Base-by-base conservation (phyloP, 2,888 invertebrate genomes). In the Cyclophora albipunctata region DNA sequence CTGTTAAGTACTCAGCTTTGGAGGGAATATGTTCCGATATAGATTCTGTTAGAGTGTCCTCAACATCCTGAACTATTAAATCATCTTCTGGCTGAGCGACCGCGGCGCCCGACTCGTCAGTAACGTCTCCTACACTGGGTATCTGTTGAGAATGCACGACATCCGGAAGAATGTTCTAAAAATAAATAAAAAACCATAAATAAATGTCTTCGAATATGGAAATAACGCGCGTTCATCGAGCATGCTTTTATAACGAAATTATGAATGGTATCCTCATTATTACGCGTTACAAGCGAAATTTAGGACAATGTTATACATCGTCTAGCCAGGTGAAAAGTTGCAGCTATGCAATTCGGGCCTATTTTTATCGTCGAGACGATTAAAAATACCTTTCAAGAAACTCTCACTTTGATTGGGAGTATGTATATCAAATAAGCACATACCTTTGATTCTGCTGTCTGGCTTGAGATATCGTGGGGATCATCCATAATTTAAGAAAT, bases 101-200 rank as follows among this genome's bases (percentile, higher is more conserved):
- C 47, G 71, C 71, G 59, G 55, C 63, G 64, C 63, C 69, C 50
- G 69, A 55, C 51, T 69, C 75, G 51, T 66, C 66, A 45, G 67
- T 68, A 64, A 67, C 69, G 62, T 67, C 69, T 67, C 65, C 84
- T 70, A 73, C 56, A 62, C 77, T 67, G 67, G 74, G 69, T 72
- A 82, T 81, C 77, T 82, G 85, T 80, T 87, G 85, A 69, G 82
- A 83, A 84, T 88, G 81, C 69, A 87, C 87, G 75, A 88, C 86
- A 82, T 88, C 87, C 87, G 87, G 87, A 81, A 88, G 87, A 79
- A 82, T 73, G 65, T 80, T 85, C 87, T 88, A 88, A 86, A 88
- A 88, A 87, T 86, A 87, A 82, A 83, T 75, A 79, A 81, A 75
- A 78, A 77, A 78, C 64, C 74, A 71, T 70, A 74, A 73, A 73